Base-by-base conservation (phyloP, 1,140 invertebrate genomes). In the Eumaeus atala region DNA sequence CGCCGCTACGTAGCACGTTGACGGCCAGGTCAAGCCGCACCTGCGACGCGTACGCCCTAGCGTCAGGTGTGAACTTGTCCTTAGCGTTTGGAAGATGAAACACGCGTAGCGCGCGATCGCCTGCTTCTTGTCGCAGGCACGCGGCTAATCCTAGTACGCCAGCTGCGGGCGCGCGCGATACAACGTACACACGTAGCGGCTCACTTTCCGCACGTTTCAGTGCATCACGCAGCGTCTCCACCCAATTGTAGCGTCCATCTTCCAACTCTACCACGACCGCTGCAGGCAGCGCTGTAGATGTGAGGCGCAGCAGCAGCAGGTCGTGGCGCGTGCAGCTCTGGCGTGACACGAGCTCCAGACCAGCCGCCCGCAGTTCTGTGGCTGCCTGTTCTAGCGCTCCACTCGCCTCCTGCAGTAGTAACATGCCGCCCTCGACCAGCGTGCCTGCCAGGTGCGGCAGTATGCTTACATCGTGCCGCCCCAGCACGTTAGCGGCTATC, bases 71-170 rank as follows among this genome's bases (percentile, higher is more conserved):
- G 76, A 95, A 93, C 34, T 90, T 90, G 2, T 91, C 89, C 0
- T 88, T 82, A 1, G 89, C 85, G 50, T 92, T 92, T 64, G 92
- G 91, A n/a, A 94, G 89, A 59, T 92, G 93, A 8, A 92, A 87
- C 10, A 92, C 89, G 68, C 95, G 92, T 9, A 95, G 86, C 66
- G 91, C 92, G 47, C 90, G 84, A 48, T 95, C 95, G 48, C 94
- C 95, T 8, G 92, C 89, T 87, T 98, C 97, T 64, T 91, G 90
- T 66, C 93, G 92, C 38, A 99, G 87, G 77, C 97, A 99, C 65
- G 95, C 97, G 53, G 94, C 92, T 61, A 99, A 83, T 44, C 97
- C 97, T 47, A 98, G 84, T 18, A 97, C 89, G 52, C 97, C 97
- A 75, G 89, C 93, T 49, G 34, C 47, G 0, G 61, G 38, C 17